Evolutionary conservation across 2,797 vertebrate species (phyloP).

Genomic region (Acanthurus lineatus): DNA sequence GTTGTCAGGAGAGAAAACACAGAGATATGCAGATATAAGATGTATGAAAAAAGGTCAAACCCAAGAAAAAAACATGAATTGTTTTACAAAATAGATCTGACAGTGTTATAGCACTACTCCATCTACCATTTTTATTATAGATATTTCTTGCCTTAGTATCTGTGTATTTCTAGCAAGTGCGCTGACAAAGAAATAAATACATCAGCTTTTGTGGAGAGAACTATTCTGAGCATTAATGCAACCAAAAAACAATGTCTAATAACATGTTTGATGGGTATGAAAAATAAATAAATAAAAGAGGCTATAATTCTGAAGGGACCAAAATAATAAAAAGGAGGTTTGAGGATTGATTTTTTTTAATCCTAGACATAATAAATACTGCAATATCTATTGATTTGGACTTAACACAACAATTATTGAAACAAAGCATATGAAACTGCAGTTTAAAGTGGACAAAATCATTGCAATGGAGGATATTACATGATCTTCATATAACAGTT

Average conservation of each 20-base stretch:
- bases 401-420: neutral
- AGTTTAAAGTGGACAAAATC: neutral
- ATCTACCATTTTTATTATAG: neutral
- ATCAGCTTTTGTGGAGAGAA: neutral
- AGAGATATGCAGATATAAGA: neutral
- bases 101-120: neutral
- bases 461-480: neutral
- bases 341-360: too few relatives aligned
- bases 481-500: neutral
- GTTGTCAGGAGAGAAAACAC: neutral
- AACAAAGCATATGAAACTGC: neutral
- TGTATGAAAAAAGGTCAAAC: constrained; percentile 18
- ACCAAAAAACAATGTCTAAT: neutral
- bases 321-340: too few relatives aligned
- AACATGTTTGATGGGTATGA: neutral
- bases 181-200: neutral
- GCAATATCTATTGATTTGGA: neutral
- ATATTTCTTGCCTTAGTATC: neutral
- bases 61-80: neutral
- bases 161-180: neutral
- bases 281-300: neutral
- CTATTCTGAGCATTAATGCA: neutral
- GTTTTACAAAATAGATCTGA: neutral
- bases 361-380: neutral
- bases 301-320: neutral